Evolutionary conservation across 64 coral and sea anemone genomes (phyloP).

Genomic region (Astreopora myriophthalma): DNA sequence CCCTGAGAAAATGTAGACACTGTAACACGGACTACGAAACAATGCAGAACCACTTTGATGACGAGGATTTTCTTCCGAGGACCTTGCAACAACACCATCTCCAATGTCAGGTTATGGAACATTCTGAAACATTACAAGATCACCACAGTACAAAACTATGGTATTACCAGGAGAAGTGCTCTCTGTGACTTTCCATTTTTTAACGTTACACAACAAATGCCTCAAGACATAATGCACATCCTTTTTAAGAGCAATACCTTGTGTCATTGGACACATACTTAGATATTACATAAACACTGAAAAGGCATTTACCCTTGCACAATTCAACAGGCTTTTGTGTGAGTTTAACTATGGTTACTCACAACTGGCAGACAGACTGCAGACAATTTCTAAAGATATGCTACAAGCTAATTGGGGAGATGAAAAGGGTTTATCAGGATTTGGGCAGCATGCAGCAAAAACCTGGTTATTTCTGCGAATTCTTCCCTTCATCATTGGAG

Average conservation of each 20-base stretch:
- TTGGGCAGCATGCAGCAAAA: constrained; percentile 1
- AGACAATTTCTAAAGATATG: background rate
- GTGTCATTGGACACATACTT: constrained; percentile 30
- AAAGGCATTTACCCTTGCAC: background rate
- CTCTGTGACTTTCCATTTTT: constrained; percentile 70
- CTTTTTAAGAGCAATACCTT: constrained; percentile 66
- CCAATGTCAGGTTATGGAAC: constrained; percentile 27
- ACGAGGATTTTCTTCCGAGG: constrained; percentile 65
- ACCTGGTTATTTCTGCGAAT: constrained; percentile 14
- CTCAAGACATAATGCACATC: constrained; percentile 74
- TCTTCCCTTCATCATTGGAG: background rate
- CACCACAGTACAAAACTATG: constrained; percentile 50
- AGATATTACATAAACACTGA: constrained; percentile 5
- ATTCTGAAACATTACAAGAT: constrained; percentile 15
- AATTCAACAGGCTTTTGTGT: constrained; percentile 8
- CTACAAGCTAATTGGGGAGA: constrained; percentile 2
- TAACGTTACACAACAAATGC: constrained; percentile 70
- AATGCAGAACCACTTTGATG: constrained; percentile 58
- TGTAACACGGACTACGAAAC: constrained; percentile 44
- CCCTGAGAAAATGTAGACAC: constrained; percentile 72
- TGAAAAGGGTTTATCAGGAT: background rate
- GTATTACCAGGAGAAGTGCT: constrained; percentile 57
- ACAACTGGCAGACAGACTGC: constrained; percentile 3
- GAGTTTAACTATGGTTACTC: constrained; percentile 38
- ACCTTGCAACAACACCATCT: constrained; percentile 34